Percentiles rank a stretch among this genome's conserved stretches.
These are phyloP conservation scores for Cerceris rybyensis DNA, from an alignment of 2,888 invertebrate genomes.

Conservation along the genomic window DNA sequence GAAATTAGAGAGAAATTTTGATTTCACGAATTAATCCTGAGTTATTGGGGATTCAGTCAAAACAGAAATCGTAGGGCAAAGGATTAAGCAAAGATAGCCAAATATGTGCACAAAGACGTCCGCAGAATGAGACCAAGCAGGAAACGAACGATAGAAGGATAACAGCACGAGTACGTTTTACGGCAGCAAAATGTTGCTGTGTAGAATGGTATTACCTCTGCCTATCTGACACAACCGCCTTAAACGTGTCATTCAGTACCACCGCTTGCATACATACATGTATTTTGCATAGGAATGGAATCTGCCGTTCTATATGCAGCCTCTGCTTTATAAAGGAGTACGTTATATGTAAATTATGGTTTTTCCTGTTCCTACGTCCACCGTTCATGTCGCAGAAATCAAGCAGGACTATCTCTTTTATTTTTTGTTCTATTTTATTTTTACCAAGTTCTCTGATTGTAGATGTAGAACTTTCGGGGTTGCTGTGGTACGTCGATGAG, in stretches of 20 bases:
- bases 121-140: background rate
- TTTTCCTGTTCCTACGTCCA: conserved; percentile 3
- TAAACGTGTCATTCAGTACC: conserved; percentile 64
- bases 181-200: conserved; percentile 47
- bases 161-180: conserved; percentile 28
- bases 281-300: conserved; percentile 68
- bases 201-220: conserved; percentile 56
- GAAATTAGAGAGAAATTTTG: too few species aligned
- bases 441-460: background rate
- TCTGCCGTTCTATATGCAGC: conserved; percentile 39
- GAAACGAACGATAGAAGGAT: background rate
- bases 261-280: conserved; percentile 69
- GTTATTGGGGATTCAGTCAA: too few species aligned
- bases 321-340: conserved; percentile 54
- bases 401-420: conserved; percentile 3
- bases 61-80: too few species aligned
- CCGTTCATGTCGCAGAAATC: background rate
- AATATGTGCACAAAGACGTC: background rate
- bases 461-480: background rate
- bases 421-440: background rate
- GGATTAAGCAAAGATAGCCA: too few species aligned
- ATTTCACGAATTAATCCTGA: too few species aligned
- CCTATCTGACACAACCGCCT: conserved; percentile 58
- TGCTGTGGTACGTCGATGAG: too few species aligned
- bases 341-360: conserved; percentile 46